phyloP scores from a whole-genome alignment of 2,888 invertebrate genomes.

The Amphipyra berbera region DNA sequence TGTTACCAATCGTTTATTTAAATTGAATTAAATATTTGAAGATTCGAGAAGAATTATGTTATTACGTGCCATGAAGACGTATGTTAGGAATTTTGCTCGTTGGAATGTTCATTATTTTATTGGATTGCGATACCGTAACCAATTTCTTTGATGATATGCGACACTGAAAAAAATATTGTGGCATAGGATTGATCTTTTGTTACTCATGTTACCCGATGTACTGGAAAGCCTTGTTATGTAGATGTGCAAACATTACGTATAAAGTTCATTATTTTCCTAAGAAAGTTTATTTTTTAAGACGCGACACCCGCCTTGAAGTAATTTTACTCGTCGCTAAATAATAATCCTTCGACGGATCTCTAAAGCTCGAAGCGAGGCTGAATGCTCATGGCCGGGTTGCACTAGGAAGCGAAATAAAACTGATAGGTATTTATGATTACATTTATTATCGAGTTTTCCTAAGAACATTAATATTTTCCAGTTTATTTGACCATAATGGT shows the following conservation, averaged over 20 bases:
- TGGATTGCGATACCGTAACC: slow-evolving; percentile 13
- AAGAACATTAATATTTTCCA: neutral
- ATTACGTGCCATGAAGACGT: neutral
- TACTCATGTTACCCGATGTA: neutral
- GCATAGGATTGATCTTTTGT: neutral
- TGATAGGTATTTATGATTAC: too few relatives aligned
- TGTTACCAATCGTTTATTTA: slow-evolving; percentile 56
- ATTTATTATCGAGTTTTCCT: too few relatives aligned
- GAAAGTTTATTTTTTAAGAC: too few relatives aligned
- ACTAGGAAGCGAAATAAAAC: too few relatives aligned
- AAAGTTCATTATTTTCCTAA: too few relatives aligned
- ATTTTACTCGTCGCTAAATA: too few relatives aligned
- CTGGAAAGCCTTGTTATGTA: neutral
- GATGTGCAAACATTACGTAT: neutral
- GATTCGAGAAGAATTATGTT: slow-evolving; percentile 8
- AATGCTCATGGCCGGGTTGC: too few relatives aligned
- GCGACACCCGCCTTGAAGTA: too few relatives aligned
- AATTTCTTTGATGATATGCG: neutral
- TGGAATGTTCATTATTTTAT: slow-evolving; percentile 2
- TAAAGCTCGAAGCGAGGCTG: too few relatives aligned
- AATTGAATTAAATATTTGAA: slow-evolving; percentile 40
- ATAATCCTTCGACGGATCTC: too few relatives aligned
- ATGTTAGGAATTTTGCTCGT: neutral
- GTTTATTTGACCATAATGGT: slow-evolving; percentile 16
- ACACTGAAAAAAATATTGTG: slow-evolving; percentile 14